Base-by-base conservation (phyloP, 2,113 vertebrate species). In the Carassius carassius region DNA sequence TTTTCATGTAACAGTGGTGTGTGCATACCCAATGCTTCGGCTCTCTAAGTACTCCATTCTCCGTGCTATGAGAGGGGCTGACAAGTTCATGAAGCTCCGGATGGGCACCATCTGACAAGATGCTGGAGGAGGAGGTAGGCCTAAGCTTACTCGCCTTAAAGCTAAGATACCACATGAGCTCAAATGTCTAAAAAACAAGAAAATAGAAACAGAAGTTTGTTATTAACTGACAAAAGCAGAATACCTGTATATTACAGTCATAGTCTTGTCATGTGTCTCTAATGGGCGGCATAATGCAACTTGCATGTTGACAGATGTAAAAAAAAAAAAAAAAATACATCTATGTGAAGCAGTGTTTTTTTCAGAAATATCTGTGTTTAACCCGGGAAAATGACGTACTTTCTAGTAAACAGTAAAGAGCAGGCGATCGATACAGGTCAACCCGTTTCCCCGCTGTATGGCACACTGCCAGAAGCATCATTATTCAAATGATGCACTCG, bases 11-110 rank as follows among this genome's bases (percentile, higher is more conserved):
- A 19, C 8, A 25, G n/a, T 23, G 35, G 17, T 84, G 77, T 81
- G 25, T 51, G 51, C 92, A 91, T 81, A 94, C 95, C 88, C 82
- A 17, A 95, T 25, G 11, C 86, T 90, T 82, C 91, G 87, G 83
- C 75, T 84, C 87, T 96, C 95, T 0, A 88, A 65, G 87, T 95
- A 95, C 84, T 95, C 92, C 54, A 93, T 93, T 88, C 92, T 93
- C 23, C 89, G 89, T 16, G 89, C 44, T 32, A 85, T 78, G 70
- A 92, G 58, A 10, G 92, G 84, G 0, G 83, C 87, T 0, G 87
- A 90, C 56, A 94, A 89, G 87, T 90, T 94, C 84, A 95, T 87
- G 84, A 96, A 95, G 85, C 87, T 89, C 29, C 93, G 23, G 14
- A 58, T 76, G 9, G 84, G 90, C n/a, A 91, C 76, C 17, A 32